Evolutionary conservation across 2,113 vertebrate species (phyloP).

Genomic region (Plestiodon gilberti): DNA sequence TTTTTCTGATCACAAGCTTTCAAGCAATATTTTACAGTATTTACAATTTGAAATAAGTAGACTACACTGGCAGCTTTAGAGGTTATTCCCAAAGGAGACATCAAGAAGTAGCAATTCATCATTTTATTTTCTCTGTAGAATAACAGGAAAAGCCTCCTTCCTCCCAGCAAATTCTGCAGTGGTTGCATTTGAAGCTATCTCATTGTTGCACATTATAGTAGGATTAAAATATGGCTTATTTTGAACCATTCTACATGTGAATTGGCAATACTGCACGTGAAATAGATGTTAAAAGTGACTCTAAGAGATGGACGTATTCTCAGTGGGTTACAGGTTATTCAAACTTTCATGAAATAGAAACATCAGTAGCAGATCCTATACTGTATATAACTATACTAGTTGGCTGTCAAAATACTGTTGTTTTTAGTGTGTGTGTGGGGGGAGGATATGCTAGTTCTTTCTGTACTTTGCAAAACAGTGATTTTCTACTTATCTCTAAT

Average conservation of each 20-base stretch:
- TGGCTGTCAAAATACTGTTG: not conserved
- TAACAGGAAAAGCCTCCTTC: conserved; percentile 43
- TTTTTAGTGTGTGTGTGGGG: not conserved
- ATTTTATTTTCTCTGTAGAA: conserved; percentile 6
- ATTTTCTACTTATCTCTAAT: not conserved
- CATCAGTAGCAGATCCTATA: not conserved
- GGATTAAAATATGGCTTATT: conserved; percentile 1
- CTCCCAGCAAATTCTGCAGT: conserved; percentile 25
- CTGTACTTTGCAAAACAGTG: not conserved
- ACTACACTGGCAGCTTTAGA: not conserved
- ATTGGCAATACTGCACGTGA: not conserved
- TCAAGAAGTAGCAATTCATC: not conserved
- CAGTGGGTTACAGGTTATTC: not conserved
- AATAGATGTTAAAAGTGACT: not conserved
- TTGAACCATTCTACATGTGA: not conserved
- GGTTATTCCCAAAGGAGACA: not conserved
- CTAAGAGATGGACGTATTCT: not conserved
- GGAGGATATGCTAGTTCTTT: not conserved
- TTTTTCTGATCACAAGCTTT: not conserved
- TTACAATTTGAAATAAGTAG: not conserved
- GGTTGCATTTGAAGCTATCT: conserved; percentile 29
- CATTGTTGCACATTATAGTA: conserved; percentile 10
- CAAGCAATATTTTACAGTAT: not conserved
- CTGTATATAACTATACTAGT: too few species aligned
- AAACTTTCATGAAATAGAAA: not conserved